Percentiles rank a stretch among this genome's conserved stretches.
These are phyloP conservation scores for Spilogale gracilis DNA, from an alignment of 2,113 vertebrate genomes.

Conservation along the genomic window DNA sequence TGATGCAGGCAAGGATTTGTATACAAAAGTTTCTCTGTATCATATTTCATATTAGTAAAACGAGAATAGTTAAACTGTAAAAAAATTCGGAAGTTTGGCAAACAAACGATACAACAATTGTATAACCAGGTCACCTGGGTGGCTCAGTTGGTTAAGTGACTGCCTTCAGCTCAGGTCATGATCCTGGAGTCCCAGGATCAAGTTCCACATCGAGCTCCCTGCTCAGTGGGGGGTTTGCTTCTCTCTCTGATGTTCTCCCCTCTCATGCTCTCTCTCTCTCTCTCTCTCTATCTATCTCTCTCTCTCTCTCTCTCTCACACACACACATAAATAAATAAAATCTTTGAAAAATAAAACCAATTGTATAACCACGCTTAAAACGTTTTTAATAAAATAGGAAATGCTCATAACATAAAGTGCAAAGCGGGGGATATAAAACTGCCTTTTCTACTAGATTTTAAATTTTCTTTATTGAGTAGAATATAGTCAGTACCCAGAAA, in stretches of 20 bases:
- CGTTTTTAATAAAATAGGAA: neutral
- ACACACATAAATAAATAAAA: too few relatives aligned
- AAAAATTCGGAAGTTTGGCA: neutral
- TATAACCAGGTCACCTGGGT: neutral
- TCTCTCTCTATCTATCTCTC: too few relatives aligned
- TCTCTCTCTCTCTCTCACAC: too few relatives aligned
- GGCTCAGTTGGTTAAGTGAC: too few relatives aligned
- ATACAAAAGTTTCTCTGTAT: neutral
- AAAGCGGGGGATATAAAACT: neutral
- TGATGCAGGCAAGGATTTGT: neutral
- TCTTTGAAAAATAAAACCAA: too few relatives aligned
- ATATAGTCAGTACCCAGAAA: neutral
- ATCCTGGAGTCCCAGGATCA: too few relatives aligned
- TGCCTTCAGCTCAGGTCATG: too few relatives aligned
- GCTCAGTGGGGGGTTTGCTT: too few relatives aligned
- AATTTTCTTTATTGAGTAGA: neutral
- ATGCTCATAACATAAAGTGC: conserved; percentile 10
- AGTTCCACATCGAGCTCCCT: too few relatives aligned
- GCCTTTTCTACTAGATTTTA: conserved; percentile 17
- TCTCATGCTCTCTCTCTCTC: too few relatives aligned
- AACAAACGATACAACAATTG: neutral
- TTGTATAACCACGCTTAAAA: neutral
- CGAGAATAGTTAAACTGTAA: neutral
- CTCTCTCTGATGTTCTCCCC: too few relatives aligned
- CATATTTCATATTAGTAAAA: neutral